Evolutionary conservation across 2,797 vertebrate species (phyloP).

Genomic region (Gila robusta): DNA sequence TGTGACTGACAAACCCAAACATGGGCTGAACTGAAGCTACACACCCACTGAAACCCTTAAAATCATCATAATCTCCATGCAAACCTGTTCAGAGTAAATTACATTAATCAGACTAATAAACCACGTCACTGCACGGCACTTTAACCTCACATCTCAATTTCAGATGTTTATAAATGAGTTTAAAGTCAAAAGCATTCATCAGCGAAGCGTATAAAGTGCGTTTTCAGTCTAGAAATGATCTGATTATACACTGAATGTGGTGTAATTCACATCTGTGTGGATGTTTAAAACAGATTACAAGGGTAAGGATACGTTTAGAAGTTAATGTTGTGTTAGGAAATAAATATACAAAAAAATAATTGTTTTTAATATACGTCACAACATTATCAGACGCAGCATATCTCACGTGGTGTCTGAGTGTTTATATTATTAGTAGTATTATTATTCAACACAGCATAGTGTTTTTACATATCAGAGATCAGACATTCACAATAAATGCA

Average conservation of each 20-base stretch:
- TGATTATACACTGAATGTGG: background rate
- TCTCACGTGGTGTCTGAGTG: background rate
- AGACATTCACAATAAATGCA: background rate
- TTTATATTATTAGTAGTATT: background rate
- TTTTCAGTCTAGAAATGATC: background rate
- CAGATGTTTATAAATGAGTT: background rate
- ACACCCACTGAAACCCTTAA: background rate
- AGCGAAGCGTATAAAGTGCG: background rate
- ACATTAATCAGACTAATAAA: background rate
- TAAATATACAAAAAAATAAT: too few species aligned
- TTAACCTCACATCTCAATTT: background rate
- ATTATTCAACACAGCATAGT: background rate
- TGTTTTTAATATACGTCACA: background rate
- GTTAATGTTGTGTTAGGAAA: background rate
- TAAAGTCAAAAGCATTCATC: background rate
- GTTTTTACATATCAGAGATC: too few species aligned
- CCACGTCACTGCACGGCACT: background rate
- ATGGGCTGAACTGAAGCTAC: too few species aligned
- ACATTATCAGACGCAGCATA: background rate
- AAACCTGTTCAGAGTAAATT: background rate
- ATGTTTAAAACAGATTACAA: background rate
- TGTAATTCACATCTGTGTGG: background rate
- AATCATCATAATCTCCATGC: background rate
- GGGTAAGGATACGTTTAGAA: background rate
- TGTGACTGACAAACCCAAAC: background rate